These are phyloP conservation scores for Lepus oiostolus DNA, from an alignment of 2,797 vertebrate species.

Conservation along the genomic window DNA sequence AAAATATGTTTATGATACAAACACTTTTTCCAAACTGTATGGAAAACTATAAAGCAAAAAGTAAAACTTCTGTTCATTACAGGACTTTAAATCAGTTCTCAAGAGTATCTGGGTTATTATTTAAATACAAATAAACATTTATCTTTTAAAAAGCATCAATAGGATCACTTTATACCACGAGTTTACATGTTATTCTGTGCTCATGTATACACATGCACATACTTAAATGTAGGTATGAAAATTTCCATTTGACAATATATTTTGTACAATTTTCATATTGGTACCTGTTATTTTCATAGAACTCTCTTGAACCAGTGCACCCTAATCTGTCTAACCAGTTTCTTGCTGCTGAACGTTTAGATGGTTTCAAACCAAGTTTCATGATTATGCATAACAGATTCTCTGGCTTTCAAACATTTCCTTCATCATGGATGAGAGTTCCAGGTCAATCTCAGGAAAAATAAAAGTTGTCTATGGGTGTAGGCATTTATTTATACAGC, in stretches of 20 bases:
- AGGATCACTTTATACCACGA: neutral
- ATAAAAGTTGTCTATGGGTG: neutral
- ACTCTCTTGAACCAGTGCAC: neutral
- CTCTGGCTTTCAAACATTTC: neutral
- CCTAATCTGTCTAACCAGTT: neutral
- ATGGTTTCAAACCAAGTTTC: conserved; percentile 10
- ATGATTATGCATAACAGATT: neutral
- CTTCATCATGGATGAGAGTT: neutral
- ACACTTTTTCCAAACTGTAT: neutral
- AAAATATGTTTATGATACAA: neutral
- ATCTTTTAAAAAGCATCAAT: neutral
- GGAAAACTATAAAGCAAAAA: neutral
- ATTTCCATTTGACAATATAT: conserved; percentile 9
- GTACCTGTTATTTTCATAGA: neutral
- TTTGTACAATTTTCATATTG: neutral
- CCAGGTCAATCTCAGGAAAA: neutral
- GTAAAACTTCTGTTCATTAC: neutral
- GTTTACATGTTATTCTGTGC: neutral
- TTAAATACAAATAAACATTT: neutral
- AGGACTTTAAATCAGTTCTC: neutral
- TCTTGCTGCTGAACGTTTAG: neutral
- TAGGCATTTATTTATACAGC: neutral
- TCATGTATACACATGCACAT: neutral
- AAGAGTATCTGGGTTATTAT: neutral
- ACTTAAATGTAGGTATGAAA: neutral